Base-by-base conservation (phyloP, 2,113 vertebrate genomes). In the Catharus fuscescens region DNA sequence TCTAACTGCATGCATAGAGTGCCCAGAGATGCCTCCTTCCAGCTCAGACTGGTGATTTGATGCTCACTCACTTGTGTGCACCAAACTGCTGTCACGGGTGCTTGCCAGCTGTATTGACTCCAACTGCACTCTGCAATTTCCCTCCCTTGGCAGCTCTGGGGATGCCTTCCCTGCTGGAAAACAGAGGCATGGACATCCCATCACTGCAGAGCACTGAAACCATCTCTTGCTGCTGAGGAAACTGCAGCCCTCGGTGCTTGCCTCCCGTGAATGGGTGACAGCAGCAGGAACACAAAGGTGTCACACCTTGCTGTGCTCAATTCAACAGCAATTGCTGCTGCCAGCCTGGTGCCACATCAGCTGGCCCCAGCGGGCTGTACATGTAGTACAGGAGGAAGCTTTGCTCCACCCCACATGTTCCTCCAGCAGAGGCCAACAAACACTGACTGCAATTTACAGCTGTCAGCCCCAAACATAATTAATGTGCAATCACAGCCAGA, bases 221-320 rank as follows among this genome's bases (percentile, higher is more conserved):
- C 57, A 26, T 13, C n/a, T 23, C 23, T 40, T 40, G 8, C 54
- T 18, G 26, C 31, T 5, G 11, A 62, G 36, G 28, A 62, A 70
- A 29, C 4, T 0, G 0, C 38, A 48, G 66, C 36, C 18, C 38
- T 44, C 0, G 0, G 31, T 24, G 64, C 21, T n/a, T 38, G 7
- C 12, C 12, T 40, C 20, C 36, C 0, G 7, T 47, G 70, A 62
- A 36, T 0, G 1, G 36, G 34, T 54, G 88, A 50, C 23, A 61
- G 72, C 59, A 83, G 62, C 54, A 65, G 64, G 28, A 61, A 36
- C 64, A 66, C 21, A 5, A 8, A 81, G 19, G 25, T 50, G 60
- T 65, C 69, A 25, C n/a, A 13, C 13, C 44, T 48, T 3, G 2
- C 26, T 20, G 20, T 4, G 23, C 45, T 77, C 36, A 11, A 2